Evolutionary conservation across 1,140 invertebrate genomes (phyloP), one percentile per base, ranked within the genome.

Genomic region (Cotesia typhae): DNA sequence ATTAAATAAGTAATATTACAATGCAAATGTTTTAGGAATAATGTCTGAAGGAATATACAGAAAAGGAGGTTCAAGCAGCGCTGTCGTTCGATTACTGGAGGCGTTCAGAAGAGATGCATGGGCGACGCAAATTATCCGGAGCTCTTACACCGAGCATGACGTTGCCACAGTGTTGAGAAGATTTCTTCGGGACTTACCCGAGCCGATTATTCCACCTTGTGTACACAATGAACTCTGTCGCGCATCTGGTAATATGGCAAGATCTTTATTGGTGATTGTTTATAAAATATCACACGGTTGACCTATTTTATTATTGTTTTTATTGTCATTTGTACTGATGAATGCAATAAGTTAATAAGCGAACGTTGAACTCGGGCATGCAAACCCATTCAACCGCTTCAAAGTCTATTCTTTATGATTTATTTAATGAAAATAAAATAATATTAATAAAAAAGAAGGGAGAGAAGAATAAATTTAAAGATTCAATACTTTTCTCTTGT

Each of bases 41-140:
- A 90, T 95, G 86, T 90, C 92, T 6, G 92, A 94, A 84, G 95
- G 95, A 0, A 95, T 97, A 79, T 97, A 97, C 84, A 88, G 96
- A 20, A 90, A 92, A 53, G 92, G 91, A 47, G 95, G 94, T 1
- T 91, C 92, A 7, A 91, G 91, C 73, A 90, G 90, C n/a, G 90
- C 91, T n/a, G 90, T 96, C 52, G 89, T 91, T 1, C 90, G 90
- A 68, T 85, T 97, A n/a, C 83, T 96, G 38, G 88, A 90, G 4
- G 86, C 89, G 64, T 95, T 97, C 77, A 88, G 92, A 51, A 88
- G 90, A 73, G 94, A 97, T 87, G 93, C 95, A 20, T 95, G 94
- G 89, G 89, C 91, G 14, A 93, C 95, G 1, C 92, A 94, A 83
- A 89, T 97, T 38, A 92, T 91, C 3, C 84, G 88, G 4, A 90